phyloP scores from a whole-genome alignment of 2,888 invertebrate genomes.

The Sinotaia quadrata region DNA sequence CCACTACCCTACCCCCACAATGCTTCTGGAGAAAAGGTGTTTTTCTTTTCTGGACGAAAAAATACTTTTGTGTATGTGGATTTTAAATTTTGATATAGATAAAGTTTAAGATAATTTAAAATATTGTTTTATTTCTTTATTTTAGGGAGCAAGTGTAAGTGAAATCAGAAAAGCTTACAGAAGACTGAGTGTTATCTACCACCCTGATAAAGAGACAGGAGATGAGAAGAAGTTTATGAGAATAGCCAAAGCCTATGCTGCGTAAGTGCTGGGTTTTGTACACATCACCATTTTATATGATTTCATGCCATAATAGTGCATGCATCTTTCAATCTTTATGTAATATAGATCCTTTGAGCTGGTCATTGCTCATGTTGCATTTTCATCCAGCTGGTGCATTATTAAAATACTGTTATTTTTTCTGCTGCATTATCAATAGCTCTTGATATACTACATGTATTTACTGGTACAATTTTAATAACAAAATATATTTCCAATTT shows the following conservation, averaged over 20 bases:
- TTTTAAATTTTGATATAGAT: not conserved
- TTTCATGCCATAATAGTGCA: too few relatives aligned
- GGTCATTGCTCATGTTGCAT: too few relatives aligned
- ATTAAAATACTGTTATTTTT: too few relatives aligned
- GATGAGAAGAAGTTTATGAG: constrained; percentile 98
- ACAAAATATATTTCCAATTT: too few relatives aligned
- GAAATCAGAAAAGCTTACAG: constrained; percentile 97
- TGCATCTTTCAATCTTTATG: too few relatives aligned
- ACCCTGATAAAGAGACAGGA: constrained; percentile 98
- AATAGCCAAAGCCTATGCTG: constrained; percentile 87
- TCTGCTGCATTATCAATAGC: too few relatives aligned
- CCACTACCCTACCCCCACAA: not conserved
- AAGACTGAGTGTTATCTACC: constrained; percentile 90
- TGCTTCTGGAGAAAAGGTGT: not conserved
- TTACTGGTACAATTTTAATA: too few relatives aligned
- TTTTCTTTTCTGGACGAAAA: not conserved
- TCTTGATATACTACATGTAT: too few relatives aligned
- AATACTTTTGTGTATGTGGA: not conserved
- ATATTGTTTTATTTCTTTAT: constrained; percentile 8
- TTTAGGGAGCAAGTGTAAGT: constrained; percentile 84
- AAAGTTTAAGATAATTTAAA: not conserved
- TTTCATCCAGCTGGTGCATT: too few relatives aligned
- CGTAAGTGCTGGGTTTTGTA: constrained; percentile 71
- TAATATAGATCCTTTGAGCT: too few relatives aligned
- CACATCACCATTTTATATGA: too few relatives aligned